Conservation (phyloP, 2,888 invertebrate genomes). For the Halocaridina rubra region DNA sequence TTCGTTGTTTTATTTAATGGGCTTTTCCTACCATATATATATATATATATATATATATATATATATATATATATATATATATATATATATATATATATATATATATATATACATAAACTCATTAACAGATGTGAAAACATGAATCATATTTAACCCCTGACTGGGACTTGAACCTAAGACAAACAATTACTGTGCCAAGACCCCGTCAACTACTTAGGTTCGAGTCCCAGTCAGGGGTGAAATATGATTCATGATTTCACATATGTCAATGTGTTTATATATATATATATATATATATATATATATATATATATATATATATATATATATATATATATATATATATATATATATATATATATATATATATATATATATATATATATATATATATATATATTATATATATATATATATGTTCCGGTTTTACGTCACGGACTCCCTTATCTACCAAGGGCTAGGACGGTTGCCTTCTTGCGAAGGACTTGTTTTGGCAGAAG, state of each 20-base stretch:
- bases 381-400: neutral
- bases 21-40: too few relatives aligned
- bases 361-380: neutral
- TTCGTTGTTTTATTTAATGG: too few relatives aligned
- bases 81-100: conserved; percentile 6
- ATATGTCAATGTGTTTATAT: conserved; percentile 10
- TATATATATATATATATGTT: neutral
- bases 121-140: too few relatives aligned
- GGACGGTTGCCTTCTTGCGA: too few relatives aligned
- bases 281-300: conserved; percentile 15
- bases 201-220: too few relatives aligned
- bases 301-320: conserved; percentile 13
- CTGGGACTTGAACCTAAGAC: too few relatives aligned
- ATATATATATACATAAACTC: conserved; percentile 5
- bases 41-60: conserved; percentile 24
- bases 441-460: too few relatives aligned
- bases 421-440: too few relatives aligned
- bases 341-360: conserved; percentile 1
- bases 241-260: neutral
- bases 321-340: neutral
- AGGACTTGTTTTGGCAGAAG: too few relatives aligned
- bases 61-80: neutral
- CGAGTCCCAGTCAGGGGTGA: too few relatives aligned
- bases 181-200: too few relatives aligned
- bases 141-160: too few relatives aligned